Conservation (phyloP, 2,113 vertebrate genomes). For the Myodes glareolus region DNA sequence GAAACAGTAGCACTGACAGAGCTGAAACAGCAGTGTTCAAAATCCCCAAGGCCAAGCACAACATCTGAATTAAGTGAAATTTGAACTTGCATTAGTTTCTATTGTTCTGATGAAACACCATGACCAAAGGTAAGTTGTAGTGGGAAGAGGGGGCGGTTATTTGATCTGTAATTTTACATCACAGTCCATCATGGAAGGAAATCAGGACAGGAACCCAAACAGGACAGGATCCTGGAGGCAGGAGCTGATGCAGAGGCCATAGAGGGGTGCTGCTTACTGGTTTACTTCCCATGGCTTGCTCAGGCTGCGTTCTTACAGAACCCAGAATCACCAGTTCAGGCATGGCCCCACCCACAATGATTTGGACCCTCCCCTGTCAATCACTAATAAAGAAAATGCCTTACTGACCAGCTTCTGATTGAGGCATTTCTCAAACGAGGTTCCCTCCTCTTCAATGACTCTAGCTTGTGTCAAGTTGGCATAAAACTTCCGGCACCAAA, state of each 20-base stretch:
- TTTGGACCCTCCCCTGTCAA: neutral
- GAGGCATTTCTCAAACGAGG: neutral
- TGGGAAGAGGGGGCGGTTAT: neutral
- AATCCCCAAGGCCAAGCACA: neutral
- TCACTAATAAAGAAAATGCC: neutral
- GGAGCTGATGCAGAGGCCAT: neutral
- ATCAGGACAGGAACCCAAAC: neutral
- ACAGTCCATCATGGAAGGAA: neutral
- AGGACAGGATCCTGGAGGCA: neutral
- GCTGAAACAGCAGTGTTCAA: neutral
- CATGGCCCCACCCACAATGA: neutral
- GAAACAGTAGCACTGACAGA: constrained; percentile 2
- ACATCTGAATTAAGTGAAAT: constrained; percentile 38
- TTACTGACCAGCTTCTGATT: neutral
- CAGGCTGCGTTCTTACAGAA: neutral
- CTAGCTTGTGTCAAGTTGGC: neutral
- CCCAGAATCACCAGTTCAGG: neutral
- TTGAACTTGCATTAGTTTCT: neutral
- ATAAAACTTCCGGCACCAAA: neutral
- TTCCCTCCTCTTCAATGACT: neutral
- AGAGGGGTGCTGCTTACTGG: neutral
- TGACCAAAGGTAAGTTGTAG: neutral
- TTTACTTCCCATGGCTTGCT: neutral
- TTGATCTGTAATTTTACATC: neutral
- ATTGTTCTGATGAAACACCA: neutral